Evolutionary conservation across 1,140 invertebrate species (phyloP), one percentile per base, ranked within the genome.

Genomic region (Nebria ingens): DNA sequence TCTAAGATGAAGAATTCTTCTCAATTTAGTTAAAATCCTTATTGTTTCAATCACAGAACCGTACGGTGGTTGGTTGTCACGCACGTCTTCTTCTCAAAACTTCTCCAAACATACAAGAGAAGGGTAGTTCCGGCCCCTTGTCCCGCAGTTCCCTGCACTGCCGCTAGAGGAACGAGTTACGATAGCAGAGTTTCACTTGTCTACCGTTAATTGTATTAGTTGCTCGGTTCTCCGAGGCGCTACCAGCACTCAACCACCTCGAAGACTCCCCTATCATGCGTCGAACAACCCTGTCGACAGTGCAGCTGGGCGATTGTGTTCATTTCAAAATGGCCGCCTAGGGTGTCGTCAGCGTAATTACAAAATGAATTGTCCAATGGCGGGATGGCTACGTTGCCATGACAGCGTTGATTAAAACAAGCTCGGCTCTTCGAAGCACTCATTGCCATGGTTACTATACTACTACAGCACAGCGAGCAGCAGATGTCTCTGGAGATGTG

Each of bases 331-430:
- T 71, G 69, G 69, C 69, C 68, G 69, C 69, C 69, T 68, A 60
- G 69, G 69, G 69, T 71, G 69, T 71, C 69, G 69, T 71, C 69
- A 68, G 65, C 68, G 69, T 71, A 71, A 71, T 71, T 71, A 71
- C 69, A 66, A 71, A 71, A 71, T 71, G 69, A 71, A 71, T 71
- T 71, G 69, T 69, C 69, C 69, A 71, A 71, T 71, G 69, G 69
- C 69, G 67, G 68, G 68, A 68, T 69, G 9, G 40, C 68, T 69
- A 65, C 64, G 68, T 70, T 70, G 65, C 68, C 68, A 70, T 70
- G 68, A 70, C 68, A 68, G 68, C 68, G 66, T 69, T 70, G 68
- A 70, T 70, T 70, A 70, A 70, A 70, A 70, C 68, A 68, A 70
- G 68, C 65, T 65, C 65, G 69, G 66, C 66, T 70, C 67, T 69